Conservation (phyloP, 2,888 invertebrate species). For the Eristalis intricaria region DNA sequence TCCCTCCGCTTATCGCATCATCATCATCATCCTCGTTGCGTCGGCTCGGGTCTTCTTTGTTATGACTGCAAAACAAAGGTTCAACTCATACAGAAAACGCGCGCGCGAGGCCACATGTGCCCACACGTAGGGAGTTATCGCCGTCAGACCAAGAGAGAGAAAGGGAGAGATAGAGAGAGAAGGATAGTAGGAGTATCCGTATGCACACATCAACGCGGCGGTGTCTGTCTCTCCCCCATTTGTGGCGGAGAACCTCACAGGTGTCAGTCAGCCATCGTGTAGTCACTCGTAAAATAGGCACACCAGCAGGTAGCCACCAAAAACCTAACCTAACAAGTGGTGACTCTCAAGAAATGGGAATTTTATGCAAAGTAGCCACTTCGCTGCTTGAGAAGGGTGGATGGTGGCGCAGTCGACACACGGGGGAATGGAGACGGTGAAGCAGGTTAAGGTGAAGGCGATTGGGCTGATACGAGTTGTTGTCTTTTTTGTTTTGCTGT, state of each 20-base stretch:
- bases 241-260: constrained; percentile 18
- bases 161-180: neutral
- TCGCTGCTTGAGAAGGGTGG: neutral
- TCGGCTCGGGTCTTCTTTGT: neutral
- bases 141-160: neutral
- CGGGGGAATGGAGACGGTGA: too few relatives aligned
- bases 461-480: too few relatives aligned
- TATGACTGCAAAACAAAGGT: constrained; percentile 20
- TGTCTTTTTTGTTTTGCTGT: too few relatives aligned
- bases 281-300: constrained; percentile 27
- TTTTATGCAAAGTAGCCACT: constrained; percentile 45
- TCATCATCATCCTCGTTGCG: neutral
- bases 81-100: neutral
- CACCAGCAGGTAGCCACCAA: constrained; percentile 45
- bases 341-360: constrained; percentile 39
- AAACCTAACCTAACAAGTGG: constrained; percentile 36
- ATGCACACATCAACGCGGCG: neutral
- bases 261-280: constrained; percentile 28
- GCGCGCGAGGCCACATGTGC: neutral
- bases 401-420: too few relatives aligned
- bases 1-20: neutral
- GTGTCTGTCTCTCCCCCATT: constrained; percentile 25
- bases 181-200: constrained; percentile 14
- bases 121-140: neutral
- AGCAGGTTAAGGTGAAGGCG: too few relatives aligned